Evolutionary conservation across 2,888 invertebrate genomes (phyloP).

Genomic region (Trachelus iudaicus): DNA sequence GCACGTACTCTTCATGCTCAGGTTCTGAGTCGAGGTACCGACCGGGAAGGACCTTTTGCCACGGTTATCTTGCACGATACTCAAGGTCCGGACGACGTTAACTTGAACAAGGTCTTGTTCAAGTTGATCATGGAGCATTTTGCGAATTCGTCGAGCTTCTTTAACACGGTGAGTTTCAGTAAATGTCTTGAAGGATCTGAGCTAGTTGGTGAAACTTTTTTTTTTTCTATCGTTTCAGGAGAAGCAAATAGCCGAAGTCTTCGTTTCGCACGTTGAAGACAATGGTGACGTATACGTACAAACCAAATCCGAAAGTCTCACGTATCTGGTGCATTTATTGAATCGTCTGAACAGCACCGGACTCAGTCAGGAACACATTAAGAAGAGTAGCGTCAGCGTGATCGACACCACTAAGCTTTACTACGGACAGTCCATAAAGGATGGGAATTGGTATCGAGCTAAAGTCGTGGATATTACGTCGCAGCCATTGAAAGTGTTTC

Average conservation of each 20-base stretch:
- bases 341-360: constrained; percentile 38
- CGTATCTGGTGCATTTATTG: constrained; percentile 51
- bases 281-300: constrained; percentile 66
- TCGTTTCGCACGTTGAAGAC: constrained; percentile 61
- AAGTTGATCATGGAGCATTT: constrained; percentile 68
- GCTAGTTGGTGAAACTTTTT: too few relatives aligned
- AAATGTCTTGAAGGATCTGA: not conserved
- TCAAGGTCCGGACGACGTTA: constrained; percentile 72
- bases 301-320: constrained; percentile 55
- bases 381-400: constrained; percentile 24
- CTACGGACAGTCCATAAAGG: constrained; percentile 64
- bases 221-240: constrained; percentile 15
- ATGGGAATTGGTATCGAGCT: constrained; percentile 66
- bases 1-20: constrained; percentile 72
- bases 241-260: constrained; percentile 52
- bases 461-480: constrained; percentile 64
- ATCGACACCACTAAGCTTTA: constrained; percentile 64
- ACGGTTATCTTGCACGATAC: constrained; percentile 75
- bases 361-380: constrained; percentile 24
- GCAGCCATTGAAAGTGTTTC: constrained; percentile 66
- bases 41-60: constrained; percentile 67
- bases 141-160: constrained; percentile 63
- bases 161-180: constrained; percentile 39
- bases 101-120: constrained; percentile 73
- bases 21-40: constrained; percentile 59